A percentile compares a stretch with the other conserved stretches of the same genome.
Evolutionary conservation across 2,888 invertebrate species (phyloP).

Genomic region (Dasysyrphus tricinctus): DNA sequence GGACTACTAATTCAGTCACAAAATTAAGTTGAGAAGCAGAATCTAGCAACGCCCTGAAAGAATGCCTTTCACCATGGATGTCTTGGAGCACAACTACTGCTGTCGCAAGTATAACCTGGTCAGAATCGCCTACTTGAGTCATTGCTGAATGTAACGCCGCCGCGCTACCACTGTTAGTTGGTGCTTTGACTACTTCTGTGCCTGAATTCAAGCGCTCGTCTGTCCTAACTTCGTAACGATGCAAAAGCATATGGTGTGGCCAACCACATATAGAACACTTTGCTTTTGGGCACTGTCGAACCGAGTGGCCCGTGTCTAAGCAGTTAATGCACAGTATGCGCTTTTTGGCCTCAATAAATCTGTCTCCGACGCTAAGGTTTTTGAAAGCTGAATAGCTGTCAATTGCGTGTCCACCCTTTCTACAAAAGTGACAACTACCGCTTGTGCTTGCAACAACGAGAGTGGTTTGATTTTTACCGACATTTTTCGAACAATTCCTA

Average conservation of each 20-base stretch:
- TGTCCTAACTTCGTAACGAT: neutral
- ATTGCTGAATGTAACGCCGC: slow-evolving; percentile 10
- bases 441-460: neutral
- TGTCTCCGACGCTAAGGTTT: neutral
- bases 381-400: neutral
- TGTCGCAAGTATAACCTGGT: slow-evolving; percentile 20
- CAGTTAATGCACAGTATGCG: neutral
- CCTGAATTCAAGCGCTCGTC: neutral
- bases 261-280: neutral
- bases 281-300: neutral
- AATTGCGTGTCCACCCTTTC: neutral
- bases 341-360: neutral
- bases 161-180: no score
- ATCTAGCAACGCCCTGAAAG: no score
- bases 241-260: neutral
- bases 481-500: neutral
- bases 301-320: neutral
- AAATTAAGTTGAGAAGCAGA: no score
- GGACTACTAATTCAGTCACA: no score
- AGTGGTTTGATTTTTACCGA: no score
- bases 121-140: neutral
- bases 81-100: neutral
- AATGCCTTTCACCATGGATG: no score
- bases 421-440: slow-evolving; percentile 1
- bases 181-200: neutral